Percentiles rank a stretch among this genome's conserved stretches.
These are phyloP conservation scores for Ascaphus truei DNA, from an alignment of 2,113 vertebrate species.

Conservation along the genomic window DNA sequence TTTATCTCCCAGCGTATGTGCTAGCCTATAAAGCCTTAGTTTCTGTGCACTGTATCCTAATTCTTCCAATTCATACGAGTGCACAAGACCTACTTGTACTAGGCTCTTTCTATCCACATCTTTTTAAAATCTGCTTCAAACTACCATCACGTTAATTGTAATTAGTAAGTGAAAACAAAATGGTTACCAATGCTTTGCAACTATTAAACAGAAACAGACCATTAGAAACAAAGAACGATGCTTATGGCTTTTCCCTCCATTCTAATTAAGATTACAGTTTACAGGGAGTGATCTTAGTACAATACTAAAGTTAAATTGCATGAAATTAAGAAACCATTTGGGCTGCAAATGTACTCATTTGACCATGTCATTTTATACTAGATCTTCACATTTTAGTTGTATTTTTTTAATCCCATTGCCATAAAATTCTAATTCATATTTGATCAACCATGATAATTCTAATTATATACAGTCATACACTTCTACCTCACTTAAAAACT, in stretches of 20 bases:
- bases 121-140: background rate
- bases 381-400: slow-evolving; percentile 7
- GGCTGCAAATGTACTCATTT: slow-evolving; percentile 28
- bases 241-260: slow-evolving; percentile 12
- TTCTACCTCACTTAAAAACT: slow-evolving; percentile 4
- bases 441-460: slow-evolving; percentile 28
- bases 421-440: slow-evolving; percentile 24
- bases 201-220: slow-evolving; percentile 26
- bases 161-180: slow-evolving; percentile 23
- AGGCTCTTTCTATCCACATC: background rate
- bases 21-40: too few species aligned
- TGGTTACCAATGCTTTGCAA: slow-evolving; percentile 2
- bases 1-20: too few species aligned
- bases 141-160: background rate
- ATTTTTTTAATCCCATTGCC: slow-evolving; percentile 9
- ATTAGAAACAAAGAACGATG: slow-evolving; percentile 27
- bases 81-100: background rate
- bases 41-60: too few species aligned
- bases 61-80: background rate
- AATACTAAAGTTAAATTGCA: slow-evolving; percentile 38
- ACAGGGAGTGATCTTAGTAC: slow-evolving; percentile 20
- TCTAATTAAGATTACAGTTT: slow-evolving; percentile 34
- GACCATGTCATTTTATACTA: slow-evolving; percentile 27
- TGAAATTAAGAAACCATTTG: slow-evolving; percentile 38
- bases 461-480: slow-evolving; percentile 27